Conservation (phyloP, 2,797 vertebrate genomes). For the Adelosebastes latens region DNA sequence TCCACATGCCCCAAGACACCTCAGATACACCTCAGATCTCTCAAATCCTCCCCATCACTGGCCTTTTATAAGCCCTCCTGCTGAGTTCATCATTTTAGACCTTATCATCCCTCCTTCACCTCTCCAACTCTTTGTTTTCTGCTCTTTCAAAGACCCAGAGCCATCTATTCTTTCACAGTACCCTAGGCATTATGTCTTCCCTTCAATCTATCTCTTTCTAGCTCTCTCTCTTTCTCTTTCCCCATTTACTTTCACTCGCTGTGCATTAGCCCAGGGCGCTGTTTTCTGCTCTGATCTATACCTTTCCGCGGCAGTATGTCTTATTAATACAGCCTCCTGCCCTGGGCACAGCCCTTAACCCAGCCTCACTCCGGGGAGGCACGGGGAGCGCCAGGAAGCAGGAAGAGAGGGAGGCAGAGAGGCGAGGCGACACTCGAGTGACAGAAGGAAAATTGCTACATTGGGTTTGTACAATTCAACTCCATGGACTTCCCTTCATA, state of each 20-base stretch:
- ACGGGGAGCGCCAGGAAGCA: background rate
- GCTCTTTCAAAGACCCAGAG: slow-evolving; percentile 41
- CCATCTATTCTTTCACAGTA: slow-evolving; percentile 45
- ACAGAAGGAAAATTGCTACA: background rate
- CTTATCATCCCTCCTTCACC: slow-evolving; percentile 53
- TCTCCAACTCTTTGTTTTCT: slow-evolving; percentile 58
- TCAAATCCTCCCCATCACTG: slow-evolving; percentile 45
- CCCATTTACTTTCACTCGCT: slow-evolving; percentile 32
- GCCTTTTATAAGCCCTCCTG: slow-evolving; percentile 44
- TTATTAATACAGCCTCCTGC: slow-evolving; percentile 72
- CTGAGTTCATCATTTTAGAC: slow-evolving; percentile 62
- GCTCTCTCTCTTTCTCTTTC: slow-evolving; percentile 17
- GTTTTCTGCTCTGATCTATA: slow-evolving; percentile 72
- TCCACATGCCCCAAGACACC: slow-evolving; percentile 36
- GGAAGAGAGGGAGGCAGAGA: slow-evolving; percentile 8
- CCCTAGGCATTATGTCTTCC: slow-evolving; percentile 45
- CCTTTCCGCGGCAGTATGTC: slow-evolving; percentile 60
- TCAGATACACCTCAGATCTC: slow-evolving; percentile 37
- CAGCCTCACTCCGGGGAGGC: slow-evolving; percentile 38
- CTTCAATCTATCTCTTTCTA: slow-evolving; percentile 42
- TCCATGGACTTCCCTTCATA: background rate
- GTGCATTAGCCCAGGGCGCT: slow-evolving; percentile 58
- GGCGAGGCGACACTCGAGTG: background rate
- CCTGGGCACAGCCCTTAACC: slow-evolving; percentile 59
- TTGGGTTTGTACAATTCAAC: background rate